A percentile compares a stretch with the other conserved stretches of the same genome.
Evolutionary conservation across 2,888 invertebrate genomes (phyloP).

Genomic region (Lagria hirta): DNA sequence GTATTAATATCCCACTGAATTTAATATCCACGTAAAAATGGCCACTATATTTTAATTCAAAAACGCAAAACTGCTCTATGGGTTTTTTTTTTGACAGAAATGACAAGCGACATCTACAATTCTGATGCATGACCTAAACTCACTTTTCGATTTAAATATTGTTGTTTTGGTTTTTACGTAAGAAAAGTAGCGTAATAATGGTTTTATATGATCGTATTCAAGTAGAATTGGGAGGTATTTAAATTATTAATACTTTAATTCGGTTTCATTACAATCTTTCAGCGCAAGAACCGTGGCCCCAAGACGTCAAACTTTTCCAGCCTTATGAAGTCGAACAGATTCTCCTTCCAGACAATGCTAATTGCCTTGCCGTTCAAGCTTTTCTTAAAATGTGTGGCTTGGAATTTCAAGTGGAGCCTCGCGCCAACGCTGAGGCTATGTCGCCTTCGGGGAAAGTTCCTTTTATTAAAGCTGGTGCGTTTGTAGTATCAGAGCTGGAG

Average conservation of each 20-base stretch:
- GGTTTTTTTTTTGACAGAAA: too few relatives aligned
- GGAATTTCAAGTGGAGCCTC: slow-evolving; percentile 76
- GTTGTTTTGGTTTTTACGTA: too few relatives aligned
- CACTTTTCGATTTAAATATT: too few relatives aligned
- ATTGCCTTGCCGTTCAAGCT: slow-evolving; percentile 89
- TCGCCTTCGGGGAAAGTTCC: slow-evolving; percentile 93
- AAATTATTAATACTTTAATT: too few relatives aligned
- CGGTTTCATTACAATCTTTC: slow-evolving; percentile 27
- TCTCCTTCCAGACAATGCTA: slow-evolving; percentile 89
- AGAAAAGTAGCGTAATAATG: slow-evolving; percentile 35
- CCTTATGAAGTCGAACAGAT: slow-evolving; percentile 94
- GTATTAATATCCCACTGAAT: too few relatives aligned
- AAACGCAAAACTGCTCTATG: too few relatives aligned
- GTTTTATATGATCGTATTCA: slow-evolving; percentile 40
- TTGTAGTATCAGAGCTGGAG: slow-evolving; percentile 87
- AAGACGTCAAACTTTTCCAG: slow-evolving; percentile 81
- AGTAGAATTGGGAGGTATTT: slow-evolving; percentile 43
- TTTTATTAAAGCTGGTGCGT: slow-evolving; percentile 87
- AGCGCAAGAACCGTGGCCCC: slow-evolving; percentile 90
- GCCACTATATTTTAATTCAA: too few relatives aligned
- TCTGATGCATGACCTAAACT: too few relatives aligned
- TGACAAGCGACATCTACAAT: too few relatives aligned
- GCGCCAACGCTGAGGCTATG: slow-evolving; percentile 94
- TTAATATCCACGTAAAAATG: too few relatives aligned
- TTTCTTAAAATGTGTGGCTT: slow-evolving; percentile 91